Evolutionary conservation across 2,797 vertebrate species (phyloP), one percentile per base, ranked within the genome.

Genomic region (Varecia variegata): DNA sequence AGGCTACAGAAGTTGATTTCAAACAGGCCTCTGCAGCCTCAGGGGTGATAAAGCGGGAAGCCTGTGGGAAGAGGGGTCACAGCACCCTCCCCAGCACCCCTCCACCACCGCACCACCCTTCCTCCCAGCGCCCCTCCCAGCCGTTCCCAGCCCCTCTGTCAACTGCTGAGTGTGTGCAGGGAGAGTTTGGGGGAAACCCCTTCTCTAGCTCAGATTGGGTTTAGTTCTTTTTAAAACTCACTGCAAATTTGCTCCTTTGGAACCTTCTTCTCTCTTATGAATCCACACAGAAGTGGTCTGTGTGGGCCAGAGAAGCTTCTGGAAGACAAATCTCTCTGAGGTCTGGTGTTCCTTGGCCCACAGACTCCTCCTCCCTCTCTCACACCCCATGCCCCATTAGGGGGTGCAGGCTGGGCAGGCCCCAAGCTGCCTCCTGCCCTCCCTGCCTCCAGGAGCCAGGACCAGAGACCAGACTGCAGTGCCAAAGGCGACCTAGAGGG

Each of bases 171-270:
- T n/a, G 12, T 47, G n/a, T 74, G 10, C n/a, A 94, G 97, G 97
- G 97, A 96, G 95, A 97, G 90, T 97, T 94, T 90, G 68, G 97
- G 97, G 97, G 92, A 97, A 97, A 97, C n/a, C 97, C 97, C 97
- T 96, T 86, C 87, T 93, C 86, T 70, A 40, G 52, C 52, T 87
- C 81, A 90, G 70, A 27, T 14, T 76, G 79, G 30, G 82, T 82
- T 96, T 86, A 45, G 35, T 93, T 94, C 90, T 95, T 92, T 90
- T n/a, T 38, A 30, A 96, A 91, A 74, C 45, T 43, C 30, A 79
- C 79, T 87, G 86, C 68, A 93, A 70, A 80, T 60, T 50, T 67
- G n/a, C 87, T 92, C 90, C 79, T 73, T 95, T 71, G 88, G 83
- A 96, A 71, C 76, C n/a, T 74, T 47, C 79, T 88, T 88, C 76